Evolutionary conservation across 2,888 invertebrate genomes (phyloP).

Genomic region (Toxonevra muliebris): DNA sequence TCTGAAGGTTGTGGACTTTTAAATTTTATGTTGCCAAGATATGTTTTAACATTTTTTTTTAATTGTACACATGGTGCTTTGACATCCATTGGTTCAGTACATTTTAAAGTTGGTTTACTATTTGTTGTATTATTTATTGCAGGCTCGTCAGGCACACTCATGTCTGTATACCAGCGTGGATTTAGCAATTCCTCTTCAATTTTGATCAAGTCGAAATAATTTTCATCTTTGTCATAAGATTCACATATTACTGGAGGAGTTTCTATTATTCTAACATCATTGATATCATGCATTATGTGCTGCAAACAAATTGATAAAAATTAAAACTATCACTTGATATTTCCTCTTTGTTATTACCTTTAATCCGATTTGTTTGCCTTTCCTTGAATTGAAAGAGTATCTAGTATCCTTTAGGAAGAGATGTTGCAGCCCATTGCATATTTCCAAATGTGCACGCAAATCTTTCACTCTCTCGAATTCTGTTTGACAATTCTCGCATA

Average conservation of each 20-base stretch:
- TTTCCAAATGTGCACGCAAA: constrained; percentile 48
- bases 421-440: constrained; percentile 46
- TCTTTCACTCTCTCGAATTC: constrained; percentile 45
- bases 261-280: constrained; percentile 43
- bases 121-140: constrained; percentile 18
- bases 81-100: constrained; percentile 41
- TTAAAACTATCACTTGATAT: too few relatives aligned
- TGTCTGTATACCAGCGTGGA: constrained; percentile 55
- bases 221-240: constrained; percentile 14
- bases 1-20: neutral
- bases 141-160: constrained; percentile 15
- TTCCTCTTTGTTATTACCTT: constrained; percentile 33
- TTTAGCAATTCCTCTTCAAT: constrained; percentile 54
- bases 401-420: constrained; percentile 31
- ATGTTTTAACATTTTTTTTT: constrained; percentile 49
- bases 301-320: constrained; percentile 24
- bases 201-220: constrained; percentile 48
- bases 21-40: constrained; percentile 12
- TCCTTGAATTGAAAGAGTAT: constrained; percentile 32
- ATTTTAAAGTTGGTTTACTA: constrained; percentile 20
- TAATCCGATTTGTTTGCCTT: too few relatives aligned
- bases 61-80: constrained; percentile 47
- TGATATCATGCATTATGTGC: constrained; percentile 51
- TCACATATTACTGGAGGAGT: neutral
- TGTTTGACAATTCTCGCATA: constrained; percentile 51